These are phyloP conservation scores for Arothron firmamentum DNA, from an alignment of 2,113 vertebrate genomes.

Conservation along the genomic window DNA sequence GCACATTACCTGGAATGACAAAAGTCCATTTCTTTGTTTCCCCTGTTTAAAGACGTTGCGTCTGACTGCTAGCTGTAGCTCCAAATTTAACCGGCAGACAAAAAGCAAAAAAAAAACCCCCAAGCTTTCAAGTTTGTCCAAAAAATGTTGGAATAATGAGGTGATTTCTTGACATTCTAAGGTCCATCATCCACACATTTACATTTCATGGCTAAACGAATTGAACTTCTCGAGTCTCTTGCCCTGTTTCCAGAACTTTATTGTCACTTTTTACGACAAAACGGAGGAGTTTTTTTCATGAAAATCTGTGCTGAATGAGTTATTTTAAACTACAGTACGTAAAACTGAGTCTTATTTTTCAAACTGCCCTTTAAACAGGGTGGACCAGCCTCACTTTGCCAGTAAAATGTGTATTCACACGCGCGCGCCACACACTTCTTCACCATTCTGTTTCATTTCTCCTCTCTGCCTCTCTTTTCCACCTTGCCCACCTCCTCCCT, in stretches of 20 bases:
- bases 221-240: not conserved
- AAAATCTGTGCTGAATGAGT: conserved; percentile 27
- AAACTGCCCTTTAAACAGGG: no score
- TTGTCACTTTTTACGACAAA: conserved; percentile 16
- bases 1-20: no score
- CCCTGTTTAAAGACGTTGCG: no score
- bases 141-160: not conserved
- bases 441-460: conserved; percentile 24
- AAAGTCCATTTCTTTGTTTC: no score
- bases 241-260: not conserved
- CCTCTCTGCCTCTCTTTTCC: conserved; percentile 28
- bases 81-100: no score
- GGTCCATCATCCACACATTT: not conserved
- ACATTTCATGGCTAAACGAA: not conserved
- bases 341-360: not conserved
- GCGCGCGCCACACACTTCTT: conserved; percentile 1
- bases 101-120: no score
- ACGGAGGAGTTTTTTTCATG: conserved; percentile 26
- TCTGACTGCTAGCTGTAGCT: not conserved
- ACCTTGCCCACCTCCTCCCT: conserved; percentile 19
- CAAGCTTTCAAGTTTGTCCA: no score
- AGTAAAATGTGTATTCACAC: conserved; percentile 1
- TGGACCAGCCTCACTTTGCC: not conserved
- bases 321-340: conserved; percentile 15
- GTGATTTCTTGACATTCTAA: not conserved